A percentile compares a stretch with the other conserved stretches of the same genome.
Evolutionary conservation across 2,888 invertebrate genomes (phyloP).

Genomic region (Lasioglossum marginatum): DNA sequence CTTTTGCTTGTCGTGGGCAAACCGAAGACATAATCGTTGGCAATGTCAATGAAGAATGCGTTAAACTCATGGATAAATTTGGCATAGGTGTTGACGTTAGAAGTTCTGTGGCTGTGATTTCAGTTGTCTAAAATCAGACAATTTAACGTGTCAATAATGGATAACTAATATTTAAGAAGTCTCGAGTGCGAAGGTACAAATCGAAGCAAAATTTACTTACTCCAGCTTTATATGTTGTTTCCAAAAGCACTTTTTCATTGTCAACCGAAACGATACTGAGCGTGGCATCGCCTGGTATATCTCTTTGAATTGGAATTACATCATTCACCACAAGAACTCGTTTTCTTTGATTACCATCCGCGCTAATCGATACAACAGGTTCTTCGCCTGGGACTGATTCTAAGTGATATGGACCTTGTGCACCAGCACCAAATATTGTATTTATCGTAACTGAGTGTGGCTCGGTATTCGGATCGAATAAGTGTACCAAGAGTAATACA

Average conservation of each 20-base stretch:
- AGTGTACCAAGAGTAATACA: conserved; percentile 88
- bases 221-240: conserved; percentile 82
- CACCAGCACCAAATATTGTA: conserved; percentile 80
- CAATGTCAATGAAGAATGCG: conserved; percentile 81
- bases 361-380: conserved; percentile 78
- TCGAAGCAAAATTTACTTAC: conserved; percentile 76
- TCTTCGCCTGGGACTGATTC: conserved; percentile 79
- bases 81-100: conserved; percentile 71
- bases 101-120: conserved; percentile 79
- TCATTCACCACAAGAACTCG: conserved; percentile 83
- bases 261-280: conserved; percentile 81
- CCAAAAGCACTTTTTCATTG: conserved; percentile 82
- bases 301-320: conserved; percentile 81
- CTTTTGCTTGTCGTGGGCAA: conserved; percentile 84
- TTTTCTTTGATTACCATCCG: conserved; percentile 79
- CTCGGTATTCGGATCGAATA: conserved; percentile 82
- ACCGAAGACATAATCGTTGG: conserved; percentile 86
- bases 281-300: conserved; percentile 80
- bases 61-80: conserved; percentile 70
- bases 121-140: conserved; percentile 74
- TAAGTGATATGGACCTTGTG: conserved; percentile 79
- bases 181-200: neutral
- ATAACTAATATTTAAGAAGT: neutral
- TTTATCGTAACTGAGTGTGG: conserved; percentile 79
- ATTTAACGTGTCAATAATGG: conserved; percentile 18